Evolutionary conservation across 2,888 invertebrate species (phyloP).

Genomic region (Osedax fenrisi): DNA sequence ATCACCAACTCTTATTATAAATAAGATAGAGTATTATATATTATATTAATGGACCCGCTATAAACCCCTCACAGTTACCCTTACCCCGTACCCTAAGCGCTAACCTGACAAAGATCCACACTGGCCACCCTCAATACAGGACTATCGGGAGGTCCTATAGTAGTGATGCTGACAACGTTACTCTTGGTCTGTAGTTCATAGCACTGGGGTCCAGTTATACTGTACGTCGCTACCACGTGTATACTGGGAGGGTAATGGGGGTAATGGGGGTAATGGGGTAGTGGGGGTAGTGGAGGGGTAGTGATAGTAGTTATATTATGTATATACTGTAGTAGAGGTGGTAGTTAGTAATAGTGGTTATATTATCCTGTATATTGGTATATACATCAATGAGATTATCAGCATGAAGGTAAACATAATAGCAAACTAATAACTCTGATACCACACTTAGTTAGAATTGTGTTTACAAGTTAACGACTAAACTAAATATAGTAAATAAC

Average conservation of each 20-base stretch:
- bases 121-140: conserved; percentile 42
- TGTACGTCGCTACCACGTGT: conserved; percentile 48
- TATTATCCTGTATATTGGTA: too few relatives aligned
- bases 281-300: neutral
- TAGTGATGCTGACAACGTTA: conserved; percentile 45
- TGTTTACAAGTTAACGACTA: too few relatives aligned
- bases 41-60: too few relatives aligned
- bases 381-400: neutral
- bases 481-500: too few relatives aligned
- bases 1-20: too few relatives aligned
- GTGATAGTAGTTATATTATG: neutral
- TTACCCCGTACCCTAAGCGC: neutral
- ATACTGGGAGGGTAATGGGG: conserved; percentile 38
- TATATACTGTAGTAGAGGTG: neutral
- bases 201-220: conserved; percentile 42
- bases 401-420: too few relatives aligned
- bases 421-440: too few relatives aligned
- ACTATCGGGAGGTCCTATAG: conserved; percentile 45
- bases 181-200: conserved; percentile 48
- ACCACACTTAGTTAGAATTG: too few relatives aligned
- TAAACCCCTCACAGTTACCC: neutral
- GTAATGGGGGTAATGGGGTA: neutral
- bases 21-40: too few relatives aligned
- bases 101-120: conserved; percentile 45
- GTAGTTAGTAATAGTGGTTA: neutral